Conservation (phyloP, 2,797 vertebrate species). For the Megaceryle alcyon region DNA sequence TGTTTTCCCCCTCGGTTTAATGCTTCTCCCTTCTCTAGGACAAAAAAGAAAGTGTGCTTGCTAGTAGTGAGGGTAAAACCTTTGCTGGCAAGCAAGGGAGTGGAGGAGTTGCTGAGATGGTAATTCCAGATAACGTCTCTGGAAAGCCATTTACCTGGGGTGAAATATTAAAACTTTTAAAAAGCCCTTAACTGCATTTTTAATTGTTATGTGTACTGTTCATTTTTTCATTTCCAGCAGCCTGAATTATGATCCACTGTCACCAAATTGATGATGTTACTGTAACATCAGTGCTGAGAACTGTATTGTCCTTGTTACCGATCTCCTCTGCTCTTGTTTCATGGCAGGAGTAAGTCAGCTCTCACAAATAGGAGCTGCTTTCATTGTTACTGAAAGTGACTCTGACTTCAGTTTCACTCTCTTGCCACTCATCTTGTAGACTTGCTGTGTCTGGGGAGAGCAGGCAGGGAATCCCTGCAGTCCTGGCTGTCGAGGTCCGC, state of each 20-base stretch:
- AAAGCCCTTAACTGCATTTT: neutral
- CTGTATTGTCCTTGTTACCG: neutral
- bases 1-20: neutral
- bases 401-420: neutral
- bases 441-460: neutral
- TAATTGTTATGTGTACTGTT: neutral
- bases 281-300: neutral
- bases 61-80: neutral
- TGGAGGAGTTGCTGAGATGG: neutral
- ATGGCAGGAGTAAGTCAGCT: rapidly evolving
- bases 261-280: neutral
- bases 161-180: neutral
- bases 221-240: neutral
- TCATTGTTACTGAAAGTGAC: neutral
- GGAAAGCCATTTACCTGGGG: neutral
- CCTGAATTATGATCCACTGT: neutral
- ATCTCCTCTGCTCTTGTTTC: neutral
- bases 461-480: neutral
- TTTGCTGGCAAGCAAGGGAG: neutral
- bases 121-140: neutral
- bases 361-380: neutral
- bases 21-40: neutral
- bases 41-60: neutral
- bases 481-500: neutral
- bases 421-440: neutral